phyloP scores from a whole-genome alignment of 2,888 invertebrate genomes.

The Drosophila parthenogenetica region DNA sequence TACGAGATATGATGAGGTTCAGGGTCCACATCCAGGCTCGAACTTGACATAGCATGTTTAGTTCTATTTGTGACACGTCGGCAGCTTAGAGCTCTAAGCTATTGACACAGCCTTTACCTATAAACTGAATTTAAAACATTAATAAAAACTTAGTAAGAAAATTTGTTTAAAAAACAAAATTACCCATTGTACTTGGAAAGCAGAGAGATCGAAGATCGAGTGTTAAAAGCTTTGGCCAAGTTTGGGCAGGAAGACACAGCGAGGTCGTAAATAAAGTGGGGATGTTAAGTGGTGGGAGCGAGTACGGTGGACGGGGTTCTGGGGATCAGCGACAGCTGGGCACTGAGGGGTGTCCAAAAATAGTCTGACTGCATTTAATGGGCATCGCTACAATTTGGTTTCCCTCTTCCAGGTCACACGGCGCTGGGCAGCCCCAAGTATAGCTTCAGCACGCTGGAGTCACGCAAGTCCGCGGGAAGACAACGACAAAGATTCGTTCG shows the following conservation, averaged over 20 bases:
- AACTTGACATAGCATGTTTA: too few relatives aligned
- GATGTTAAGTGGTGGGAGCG: constrained; percentile 10
- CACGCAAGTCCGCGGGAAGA: constrained; percentile 84
- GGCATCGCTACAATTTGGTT: constrained; percentile 3
- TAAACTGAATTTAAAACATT: too few relatives aligned
- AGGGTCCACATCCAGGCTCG: too few relatives aligned
- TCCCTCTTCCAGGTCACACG: constrained; percentile 70
- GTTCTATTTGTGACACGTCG: too few relatives aligned
- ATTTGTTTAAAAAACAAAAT: too few relatives aligned
- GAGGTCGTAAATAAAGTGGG: constrained; percentile 23
- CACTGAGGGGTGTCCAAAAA: constrained; percentile 49
- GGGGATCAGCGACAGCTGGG: constrained; percentile 48
- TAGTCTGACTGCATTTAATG: constrained; percentile 31
- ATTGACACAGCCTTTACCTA: too few relatives aligned
- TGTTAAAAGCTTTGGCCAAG: constrained; percentile 61
- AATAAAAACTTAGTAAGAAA: too few relatives aligned
- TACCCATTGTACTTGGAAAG: neutral
- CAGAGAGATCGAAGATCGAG: constrained; percentile 25
- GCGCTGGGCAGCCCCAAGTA: constrained; percentile 86
- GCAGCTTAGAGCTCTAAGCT: too few relatives aligned
- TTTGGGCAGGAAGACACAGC: constrained; percentile 38
- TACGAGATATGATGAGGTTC: too few relatives aligned
- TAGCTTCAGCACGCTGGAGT: constrained; percentile 87
- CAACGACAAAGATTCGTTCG: constrained; percentile 85
- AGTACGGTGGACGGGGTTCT: neutral